Evolutionary conservation across 2,888 invertebrate species (phyloP).

Genomic region (Biston stratarius): DNA sequence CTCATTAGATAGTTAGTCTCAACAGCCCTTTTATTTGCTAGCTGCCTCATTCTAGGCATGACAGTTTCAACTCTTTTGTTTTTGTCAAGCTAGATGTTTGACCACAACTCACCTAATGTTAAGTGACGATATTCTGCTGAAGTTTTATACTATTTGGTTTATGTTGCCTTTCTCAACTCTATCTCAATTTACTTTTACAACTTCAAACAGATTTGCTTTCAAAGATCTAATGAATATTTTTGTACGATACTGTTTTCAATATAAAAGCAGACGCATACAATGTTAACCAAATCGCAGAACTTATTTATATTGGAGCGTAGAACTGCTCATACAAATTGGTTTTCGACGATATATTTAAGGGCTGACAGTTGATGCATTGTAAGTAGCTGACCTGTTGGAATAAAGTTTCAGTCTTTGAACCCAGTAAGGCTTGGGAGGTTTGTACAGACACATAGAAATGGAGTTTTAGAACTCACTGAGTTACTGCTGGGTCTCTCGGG

Average conservation of each 20-base stretch:
- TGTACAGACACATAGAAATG: constrained; percentile 7
- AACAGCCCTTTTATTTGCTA: too few species aligned
- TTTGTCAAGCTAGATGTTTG: too few species aligned
- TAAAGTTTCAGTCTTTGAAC: constrained; percentile 35
- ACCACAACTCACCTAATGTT: too few species aligned
- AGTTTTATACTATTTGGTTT: background rate
- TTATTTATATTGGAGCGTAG: constrained; percentile 26
- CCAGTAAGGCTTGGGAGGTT: constrained; percentile 4
- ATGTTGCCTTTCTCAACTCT: background rate
- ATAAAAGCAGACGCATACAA: constrained; percentile 21
- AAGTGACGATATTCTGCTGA: too few species aligned
- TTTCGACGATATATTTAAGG: constrained; percentile 57
- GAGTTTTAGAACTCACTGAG: constrained; percentile 8
- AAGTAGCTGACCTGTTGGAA: constrained; percentile 54
- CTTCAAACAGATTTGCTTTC: constrained; percentile 4
- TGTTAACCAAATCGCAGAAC: constrained; percentile 22
- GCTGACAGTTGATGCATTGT: constrained; percentile 61
- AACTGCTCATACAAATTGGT: constrained; percentile 57
- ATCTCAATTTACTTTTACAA: constrained; percentile 14
- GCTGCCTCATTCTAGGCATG: too few species aligned
- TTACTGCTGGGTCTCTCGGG: constrained; percentile 21
- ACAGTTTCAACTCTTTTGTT: too few species aligned
- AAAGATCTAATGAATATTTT: constrained; percentile 26
- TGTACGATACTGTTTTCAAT: constrained; percentile 2
- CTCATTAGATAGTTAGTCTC: too few species aligned